phyloP scores from a whole-genome alignment of 2,888 invertebrate genomes.

The Ormyrus rosae region DNA sequence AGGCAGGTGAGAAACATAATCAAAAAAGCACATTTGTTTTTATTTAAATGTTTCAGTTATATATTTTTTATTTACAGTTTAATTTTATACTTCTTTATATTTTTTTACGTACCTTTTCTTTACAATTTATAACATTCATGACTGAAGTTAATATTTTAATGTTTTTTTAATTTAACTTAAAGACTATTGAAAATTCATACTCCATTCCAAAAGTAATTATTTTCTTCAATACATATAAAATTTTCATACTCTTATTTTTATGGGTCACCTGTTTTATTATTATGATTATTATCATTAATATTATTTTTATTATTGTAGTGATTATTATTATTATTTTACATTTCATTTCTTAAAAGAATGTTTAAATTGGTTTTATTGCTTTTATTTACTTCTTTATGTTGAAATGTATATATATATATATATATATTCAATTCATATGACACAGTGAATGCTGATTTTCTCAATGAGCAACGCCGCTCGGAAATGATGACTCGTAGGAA shows the following conservation, averaged over 20 bases:
- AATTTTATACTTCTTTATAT: too few species aligned
- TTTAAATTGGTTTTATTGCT: slow-evolving; percentile 4
- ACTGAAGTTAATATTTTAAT: too few species aligned
- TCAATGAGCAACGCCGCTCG: slow-evolving; percentile 71
- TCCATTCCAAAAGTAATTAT: neutral
- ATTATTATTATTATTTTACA: slow-evolving; percentile 1
- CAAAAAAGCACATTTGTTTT: too few species aligned
- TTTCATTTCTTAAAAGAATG: neutral
- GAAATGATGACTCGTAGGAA: slow-evolving; percentile 65
- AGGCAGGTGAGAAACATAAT: slow-evolving; percentile 45
- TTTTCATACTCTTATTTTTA: slow-evolving; percentile 8
- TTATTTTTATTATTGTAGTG: neutral
- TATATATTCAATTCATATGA: slow-evolving; percentile 56
- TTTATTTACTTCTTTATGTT: slow-evolving; percentile 12
- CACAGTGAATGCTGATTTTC: slow-evolving; percentile 68
- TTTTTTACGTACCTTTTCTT: too few species aligned
- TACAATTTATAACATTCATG: too few species aligned
- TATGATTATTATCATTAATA: neutral
- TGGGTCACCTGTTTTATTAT: neutral
- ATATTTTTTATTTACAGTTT: too few species aligned
- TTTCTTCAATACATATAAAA: neutral
- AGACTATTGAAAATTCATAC: too few species aligned
- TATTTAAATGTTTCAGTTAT: too few species aligned
- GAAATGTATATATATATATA: slow-evolving; percentile 6
- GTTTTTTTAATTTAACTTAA: too few species aligned